Conservation (phyloP, 2,797 vertebrate genomes). For the Pipistrellus pipistrellus region DNA sequence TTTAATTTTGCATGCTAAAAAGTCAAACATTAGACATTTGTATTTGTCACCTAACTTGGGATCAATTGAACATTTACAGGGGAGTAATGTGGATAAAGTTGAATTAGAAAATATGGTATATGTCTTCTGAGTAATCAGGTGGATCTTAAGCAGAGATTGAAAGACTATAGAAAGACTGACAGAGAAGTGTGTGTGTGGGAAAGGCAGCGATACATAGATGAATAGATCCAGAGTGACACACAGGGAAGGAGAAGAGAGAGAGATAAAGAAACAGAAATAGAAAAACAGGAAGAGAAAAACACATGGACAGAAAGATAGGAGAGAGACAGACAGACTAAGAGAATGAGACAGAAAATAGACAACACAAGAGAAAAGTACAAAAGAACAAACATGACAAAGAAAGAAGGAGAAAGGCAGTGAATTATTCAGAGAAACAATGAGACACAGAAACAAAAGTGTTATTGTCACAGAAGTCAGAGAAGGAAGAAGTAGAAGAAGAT, state of each 20-base stretch:
- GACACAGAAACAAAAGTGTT: neutral
- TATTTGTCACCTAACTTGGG: neutral
- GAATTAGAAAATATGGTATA: neutral
- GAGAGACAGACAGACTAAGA: neutral
- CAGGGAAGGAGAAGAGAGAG: neutral
- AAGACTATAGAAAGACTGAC: neutral
- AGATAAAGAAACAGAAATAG: neutral
- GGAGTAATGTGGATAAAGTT: neutral
- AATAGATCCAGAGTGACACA: neutral
- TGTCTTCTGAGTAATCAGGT: neutral
- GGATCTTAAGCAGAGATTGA: neutral
- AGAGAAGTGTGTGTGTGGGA: neutral
- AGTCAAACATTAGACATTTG: neutral
- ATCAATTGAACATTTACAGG: neutral
- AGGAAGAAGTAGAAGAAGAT: neutral
- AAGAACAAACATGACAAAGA: neutral
- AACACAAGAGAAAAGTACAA: neutral
- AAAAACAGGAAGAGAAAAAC: neutral
- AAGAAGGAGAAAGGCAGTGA: neutral
- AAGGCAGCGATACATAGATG: neutral
- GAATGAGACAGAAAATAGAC: neutral
- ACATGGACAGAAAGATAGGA: neutral
- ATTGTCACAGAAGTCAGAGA: neutral
- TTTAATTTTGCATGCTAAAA: neutral
- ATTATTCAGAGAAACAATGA: neutral